Percentiles rank a stretch among this genome's conserved stretches.
phyloP scores from a whole-genome alignment of 2,797 vertebrate species.

The Thunnus albacares region DNA sequence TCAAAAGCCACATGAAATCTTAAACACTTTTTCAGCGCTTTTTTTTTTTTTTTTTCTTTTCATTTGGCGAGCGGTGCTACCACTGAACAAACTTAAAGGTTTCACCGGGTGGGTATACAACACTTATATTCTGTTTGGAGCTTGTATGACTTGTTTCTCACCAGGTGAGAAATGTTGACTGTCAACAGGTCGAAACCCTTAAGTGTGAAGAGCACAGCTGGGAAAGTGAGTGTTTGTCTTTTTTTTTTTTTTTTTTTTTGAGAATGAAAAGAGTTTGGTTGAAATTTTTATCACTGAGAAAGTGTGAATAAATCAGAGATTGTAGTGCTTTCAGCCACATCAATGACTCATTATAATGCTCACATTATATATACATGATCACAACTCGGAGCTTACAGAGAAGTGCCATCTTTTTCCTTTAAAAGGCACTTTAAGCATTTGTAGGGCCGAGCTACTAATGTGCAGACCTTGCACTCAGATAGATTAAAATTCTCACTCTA shows the following conservation, averaged over 20 bases:
- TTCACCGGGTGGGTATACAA: constrained; percentile 6
- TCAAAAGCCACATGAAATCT: constrained; percentile 82
- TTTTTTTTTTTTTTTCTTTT: constrained; percentile 34
- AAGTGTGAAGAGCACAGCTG: constrained; percentile 11
- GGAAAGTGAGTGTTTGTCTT: constrained; percentile 1
- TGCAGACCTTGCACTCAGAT: neutral
- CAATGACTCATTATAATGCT: neutral
- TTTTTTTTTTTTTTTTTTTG: neutral
- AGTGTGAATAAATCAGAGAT: constrained; percentile 33
- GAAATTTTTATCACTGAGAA: neutral
- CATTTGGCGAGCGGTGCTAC: constrained; percentile 23
- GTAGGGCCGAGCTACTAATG: neutral
- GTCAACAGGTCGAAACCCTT: neutral
- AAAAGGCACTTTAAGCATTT: constrained; percentile 8
- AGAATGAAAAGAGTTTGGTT: constrained; percentile 13
- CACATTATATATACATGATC: constrained; percentile 4
- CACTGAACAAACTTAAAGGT: constrained; percentile 33
- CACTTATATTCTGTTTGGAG: constrained; percentile 31
- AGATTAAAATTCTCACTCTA: neutral
- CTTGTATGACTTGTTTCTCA: constrained; percentile 38
- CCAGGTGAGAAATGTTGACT: constrained; percentile 16
- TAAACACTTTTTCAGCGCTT: constrained; percentile 71
- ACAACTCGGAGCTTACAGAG: neutral
- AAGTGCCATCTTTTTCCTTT: neutral
- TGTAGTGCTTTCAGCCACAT: neutral